Conservation (phyloP, 2,888 invertebrate genomes). For the Mimumesa dahlbomi region DNA sequence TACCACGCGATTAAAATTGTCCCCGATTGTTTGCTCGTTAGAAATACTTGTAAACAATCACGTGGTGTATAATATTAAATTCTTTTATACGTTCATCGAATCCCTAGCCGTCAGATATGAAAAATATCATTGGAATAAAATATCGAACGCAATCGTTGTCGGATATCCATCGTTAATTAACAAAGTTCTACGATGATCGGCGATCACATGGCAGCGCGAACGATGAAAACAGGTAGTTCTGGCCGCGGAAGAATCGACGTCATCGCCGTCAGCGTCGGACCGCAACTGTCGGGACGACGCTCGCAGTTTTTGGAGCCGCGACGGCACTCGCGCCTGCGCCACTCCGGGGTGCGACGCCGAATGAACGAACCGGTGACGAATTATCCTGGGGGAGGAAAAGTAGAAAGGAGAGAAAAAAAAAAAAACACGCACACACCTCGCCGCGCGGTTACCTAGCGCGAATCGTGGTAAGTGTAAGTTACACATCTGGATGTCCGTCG, state of each 20-base stretch:
- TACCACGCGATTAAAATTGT: neutral
- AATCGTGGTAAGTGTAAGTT: slow-evolving; percentile 46
- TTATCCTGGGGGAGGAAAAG: slow-evolving; percentile 66
- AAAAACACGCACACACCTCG: slow-evolving; percentile 62
- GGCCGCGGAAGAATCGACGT: slow-evolving; percentile 26
- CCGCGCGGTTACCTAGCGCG: too few relatives aligned
- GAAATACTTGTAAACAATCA: too few relatives aligned
- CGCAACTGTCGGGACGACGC: slow-evolving; percentile 59
- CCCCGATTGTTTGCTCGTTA: too few relatives aligned
- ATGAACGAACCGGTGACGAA: slow-evolving; percentile 69
- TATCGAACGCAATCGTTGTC: too few relatives aligned
- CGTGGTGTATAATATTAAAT: too few relatives aligned
- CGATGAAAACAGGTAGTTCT: neutral
- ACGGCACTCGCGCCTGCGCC: slow-evolving; percentile 57
- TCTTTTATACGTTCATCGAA: too few relatives aligned
- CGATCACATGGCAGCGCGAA: slow-evolving; percentile 56
- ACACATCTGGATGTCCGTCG: slow-evolving; percentile 27
- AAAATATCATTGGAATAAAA: too few relatives aligned
- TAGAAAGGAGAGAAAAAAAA: slow-evolving; percentile 50
- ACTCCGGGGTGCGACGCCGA: slow-evolving; percentile 61
- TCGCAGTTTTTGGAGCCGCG: slow-evolving; percentile 44
- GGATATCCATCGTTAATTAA: slow-evolving; percentile 4
- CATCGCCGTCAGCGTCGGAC: slow-evolving; percentile 57
- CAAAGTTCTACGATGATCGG: slow-evolving; percentile 6
- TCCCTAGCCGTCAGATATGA: too few relatives aligned